A percentile compares a stretch with the other conserved stretches of the same genome.
These are phyloP conservation scores for Vesta saturnalis DNA, from an alignment of 2,888 invertebrate genomes.

Conservation along the genomic window DNA sequence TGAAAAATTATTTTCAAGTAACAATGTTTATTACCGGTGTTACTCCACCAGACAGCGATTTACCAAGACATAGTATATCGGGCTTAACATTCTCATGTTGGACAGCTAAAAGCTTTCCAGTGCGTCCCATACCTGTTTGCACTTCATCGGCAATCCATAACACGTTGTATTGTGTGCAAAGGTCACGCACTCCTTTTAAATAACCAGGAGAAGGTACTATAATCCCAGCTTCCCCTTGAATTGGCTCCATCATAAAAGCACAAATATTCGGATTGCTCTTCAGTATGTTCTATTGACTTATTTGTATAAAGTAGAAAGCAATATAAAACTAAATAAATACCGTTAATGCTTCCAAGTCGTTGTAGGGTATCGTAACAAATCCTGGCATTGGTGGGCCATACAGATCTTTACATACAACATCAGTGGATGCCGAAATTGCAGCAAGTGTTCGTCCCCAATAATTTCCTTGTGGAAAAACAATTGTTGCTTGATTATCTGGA, in stretches of 20 bases:
- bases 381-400: slow-evolving; percentile 87
- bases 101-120: slow-evolving; percentile 78
- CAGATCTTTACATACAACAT: slow-evolving; percentile 73
- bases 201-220: slow-evolving; percentile 79
- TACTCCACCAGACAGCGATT: slow-evolving; percentile 77
- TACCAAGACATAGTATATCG: slow-evolving; percentile 81
- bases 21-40: slow-evolving; percentile 69
- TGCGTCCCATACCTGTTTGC: slow-evolving; percentile 84
- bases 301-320: neutral
- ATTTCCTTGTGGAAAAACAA: slow-evolving; percentile 80
- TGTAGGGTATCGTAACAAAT: slow-evolving; percentile 77
- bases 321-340: slow-evolving; percentile 61
- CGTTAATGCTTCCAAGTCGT: slow-evolving; percentile 77
- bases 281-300: slow-evolving; percentile 64
- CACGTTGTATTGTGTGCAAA: slow-evolving; percentile 82
- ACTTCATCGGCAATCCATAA: slow-evolving; percentile 88
- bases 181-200: slow-evolving; percentile 72
- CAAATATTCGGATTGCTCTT: slow-evolving; percentile 76
- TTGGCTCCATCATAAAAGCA: slow-evolving; percentile 88
- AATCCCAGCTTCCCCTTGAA: slow-evolving; percentile 89
- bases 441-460: slow-evolving; percentile 88
- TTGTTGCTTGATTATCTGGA: slow-evolving; percentile 73
- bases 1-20: neutral
- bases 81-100: slow-evolving; percentile 81
- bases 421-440: slow-evolving; percentile 82